Percentiles rank a stretch among this genome's conserved stretches.
These are phyloP conservation scores for Lysandra coridon DNA, from an alignment of 2,888 invertebrate species.

Conservation along the genomic window DNA sequence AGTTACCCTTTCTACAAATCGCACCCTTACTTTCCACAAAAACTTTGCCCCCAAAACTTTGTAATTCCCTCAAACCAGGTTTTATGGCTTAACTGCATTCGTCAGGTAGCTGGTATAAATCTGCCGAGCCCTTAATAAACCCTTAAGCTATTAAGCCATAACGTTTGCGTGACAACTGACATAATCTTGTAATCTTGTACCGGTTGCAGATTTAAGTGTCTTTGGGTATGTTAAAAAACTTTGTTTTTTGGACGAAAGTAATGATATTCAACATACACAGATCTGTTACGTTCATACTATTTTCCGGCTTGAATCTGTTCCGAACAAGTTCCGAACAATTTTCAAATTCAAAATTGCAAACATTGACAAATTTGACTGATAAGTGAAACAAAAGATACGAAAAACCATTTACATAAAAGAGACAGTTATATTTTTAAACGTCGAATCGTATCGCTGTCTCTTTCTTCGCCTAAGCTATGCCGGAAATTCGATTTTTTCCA, in stretches of 20 bases:
- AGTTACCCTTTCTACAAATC: background rate
- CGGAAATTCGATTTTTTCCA: too few species aligned
- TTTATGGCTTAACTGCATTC: background rate
- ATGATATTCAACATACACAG: too few species aligned
- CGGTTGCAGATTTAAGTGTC: background rate
- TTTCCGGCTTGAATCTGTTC: too few species aligned
- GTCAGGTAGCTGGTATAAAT: background rate
- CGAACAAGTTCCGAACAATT: too few species aligned
- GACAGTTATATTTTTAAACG: too few species aligned
- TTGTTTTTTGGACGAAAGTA: background rate
- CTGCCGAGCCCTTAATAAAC: constrained; percentile 10
- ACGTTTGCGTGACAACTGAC: constrained; percentile 2
- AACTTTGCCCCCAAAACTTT: background rate
- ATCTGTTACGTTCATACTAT: too few species aligned
- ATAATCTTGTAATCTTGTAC: background rate
- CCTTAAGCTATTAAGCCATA: constrained; percentile 1
- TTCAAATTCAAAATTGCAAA: too few species aligned
- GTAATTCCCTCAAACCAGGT: background rate
- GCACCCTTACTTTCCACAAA: background rate
- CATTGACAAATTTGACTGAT: too few species aligned
- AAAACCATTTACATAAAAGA: too few species aligned
- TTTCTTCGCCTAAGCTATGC: too few species aligned
- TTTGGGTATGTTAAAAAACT: background rate
- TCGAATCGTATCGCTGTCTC: too few species aligned
- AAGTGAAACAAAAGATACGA: too few species aligned